Evolutionary conservation across 1,140 invertebrate genomes (phyloP).

Genomic region (Drosophila tsacasi): DNA sequence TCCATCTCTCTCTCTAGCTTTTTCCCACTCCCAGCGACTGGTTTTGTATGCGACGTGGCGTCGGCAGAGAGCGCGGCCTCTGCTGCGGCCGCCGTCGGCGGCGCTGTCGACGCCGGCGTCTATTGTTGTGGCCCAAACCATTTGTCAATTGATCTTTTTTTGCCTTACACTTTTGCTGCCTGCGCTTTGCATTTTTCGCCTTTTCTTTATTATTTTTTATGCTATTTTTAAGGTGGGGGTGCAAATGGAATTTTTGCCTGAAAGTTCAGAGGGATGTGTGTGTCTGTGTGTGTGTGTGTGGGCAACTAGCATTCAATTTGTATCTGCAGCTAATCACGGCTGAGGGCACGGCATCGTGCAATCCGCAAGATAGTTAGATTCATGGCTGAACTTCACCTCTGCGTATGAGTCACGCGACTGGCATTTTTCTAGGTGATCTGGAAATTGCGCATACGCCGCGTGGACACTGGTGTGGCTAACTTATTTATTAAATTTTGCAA

Average conservation of each 20-base stretch:
- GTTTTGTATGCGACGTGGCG: conserved; percentile 59
- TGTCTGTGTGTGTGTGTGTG: conserved; percentile 22
- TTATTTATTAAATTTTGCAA: background rate
- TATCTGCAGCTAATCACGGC: conserved; percentile 64
- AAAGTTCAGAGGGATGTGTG: conserved; percentile 50
- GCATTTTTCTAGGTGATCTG: conserved; percentile 39
- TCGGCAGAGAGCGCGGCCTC: conserved; percentile 11
- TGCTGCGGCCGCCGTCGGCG: conserved; percentile 18
- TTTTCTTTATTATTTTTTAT: conserved; percentile 51
- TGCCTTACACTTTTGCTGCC: conserved; percentile 36
- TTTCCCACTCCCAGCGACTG: conserved; percentile 35
- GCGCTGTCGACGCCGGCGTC: conserved; percentile 37
- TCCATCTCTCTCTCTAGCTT: conserved; percentile 15
- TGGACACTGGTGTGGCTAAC: background rate
- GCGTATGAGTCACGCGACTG: conserved; percentile 47
- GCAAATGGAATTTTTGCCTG: conserved; percentile 70
- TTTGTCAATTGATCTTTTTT: conserved; percentile 74
- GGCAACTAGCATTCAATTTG: conserved; percentile 59
- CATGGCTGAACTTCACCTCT: conserved; percentile 76
- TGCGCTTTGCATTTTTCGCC: conserved; percentile 53
- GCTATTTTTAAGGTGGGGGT: conserved; percentile 70
- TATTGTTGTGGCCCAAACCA: conserved; percentile 60
- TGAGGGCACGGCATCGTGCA: conserved; percentile 66
- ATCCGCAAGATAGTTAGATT: conserved; percentile 43
- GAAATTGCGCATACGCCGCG: conserved; percentile 59